A percentile compares a stretch with the other conserved stretches of the same genome.
These are phyloP conservation scores for Cataglyphis cursor DNA, from an alignment of 2,888 invertebrate species.

Conservation along the genomic window DNA sequence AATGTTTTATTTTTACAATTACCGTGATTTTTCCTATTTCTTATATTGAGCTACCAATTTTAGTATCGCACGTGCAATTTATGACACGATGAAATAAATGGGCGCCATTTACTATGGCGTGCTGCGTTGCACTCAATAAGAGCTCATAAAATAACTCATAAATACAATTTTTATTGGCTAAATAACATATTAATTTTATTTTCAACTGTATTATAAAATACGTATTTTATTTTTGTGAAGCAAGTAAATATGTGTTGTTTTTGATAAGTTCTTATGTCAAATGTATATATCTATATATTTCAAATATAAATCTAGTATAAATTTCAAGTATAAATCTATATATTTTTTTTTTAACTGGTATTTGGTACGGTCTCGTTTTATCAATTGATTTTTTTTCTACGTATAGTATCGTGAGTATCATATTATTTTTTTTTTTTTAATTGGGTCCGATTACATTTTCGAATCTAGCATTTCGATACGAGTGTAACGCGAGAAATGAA, in stretches of 20 bases:
- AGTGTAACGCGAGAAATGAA: constrained; percentile 21
- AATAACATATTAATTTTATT: constrained; percentile 13
- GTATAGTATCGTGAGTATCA: neutral
- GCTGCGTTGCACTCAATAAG: neutral
- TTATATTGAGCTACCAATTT: constrained; percentile 9
- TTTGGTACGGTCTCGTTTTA: constrained; percentile 15
- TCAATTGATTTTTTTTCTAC: neutral
- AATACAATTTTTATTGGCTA: constrained; percentile 23
- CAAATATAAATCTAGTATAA: too few relatives aligned
- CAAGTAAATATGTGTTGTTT: neutral
- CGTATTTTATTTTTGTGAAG: neutral
- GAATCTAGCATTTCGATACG: neutral
- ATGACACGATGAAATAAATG: constrained; percentile 40
- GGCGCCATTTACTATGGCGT: constrained; percentile 3
- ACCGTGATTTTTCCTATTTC: neutral
- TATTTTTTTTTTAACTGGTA: neutral
- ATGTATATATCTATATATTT: neutral
- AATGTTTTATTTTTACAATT: neutral
- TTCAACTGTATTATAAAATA: neutral
- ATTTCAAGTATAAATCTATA: neutral
- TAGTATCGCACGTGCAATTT: constrained; percentile 17
- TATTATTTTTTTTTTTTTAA: neutral
- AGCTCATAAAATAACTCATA: constrained; percentile 29
- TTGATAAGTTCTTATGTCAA: neutral
- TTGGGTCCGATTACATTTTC: neutral